Evolutionary conservation across 1,140 invertebrate genomes (phyloP).

Genomic region (Procambarus virginalis): DNA sequence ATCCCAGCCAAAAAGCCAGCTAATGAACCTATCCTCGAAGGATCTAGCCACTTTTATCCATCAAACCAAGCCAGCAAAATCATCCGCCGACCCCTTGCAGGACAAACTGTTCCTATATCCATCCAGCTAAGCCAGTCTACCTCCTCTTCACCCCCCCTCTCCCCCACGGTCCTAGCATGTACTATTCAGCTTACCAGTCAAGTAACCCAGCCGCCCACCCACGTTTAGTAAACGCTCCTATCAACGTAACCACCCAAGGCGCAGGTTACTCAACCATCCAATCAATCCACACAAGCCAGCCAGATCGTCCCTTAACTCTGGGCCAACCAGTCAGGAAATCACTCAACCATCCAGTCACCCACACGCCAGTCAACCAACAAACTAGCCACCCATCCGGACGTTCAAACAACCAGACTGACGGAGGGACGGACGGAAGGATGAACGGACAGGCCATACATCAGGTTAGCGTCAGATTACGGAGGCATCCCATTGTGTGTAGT

Average conservation of each 20-base stretch:
- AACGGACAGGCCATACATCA: constrained; percentile 22
- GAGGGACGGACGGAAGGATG: neutral
- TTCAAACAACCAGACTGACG: neutral
- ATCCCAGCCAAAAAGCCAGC: no score
- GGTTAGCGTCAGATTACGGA: constrained; percentile 24
- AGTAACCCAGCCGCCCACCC: neutral
- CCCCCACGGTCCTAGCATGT: neutral
- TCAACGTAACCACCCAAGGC: neutral
- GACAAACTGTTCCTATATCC: neutral
- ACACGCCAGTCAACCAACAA: neutral
- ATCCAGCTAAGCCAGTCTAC: neutral
- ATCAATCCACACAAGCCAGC: neutral
- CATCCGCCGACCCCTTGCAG: no score
- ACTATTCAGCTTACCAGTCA: neutral
- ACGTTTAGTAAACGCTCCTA: neutral
- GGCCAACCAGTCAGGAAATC: no score
- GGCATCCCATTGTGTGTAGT: constrained; percentile 22
- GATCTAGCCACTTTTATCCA: no score
- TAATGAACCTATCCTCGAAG: no score
- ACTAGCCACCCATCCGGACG: neutral
- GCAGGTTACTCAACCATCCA: neutral
- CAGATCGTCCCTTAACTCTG: neutral
- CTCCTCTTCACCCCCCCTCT: no score
- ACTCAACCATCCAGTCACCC: neutral
- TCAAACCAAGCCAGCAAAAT: no score